Evolutionary conservation across 2,113 vertebrate species (phyloP).

Genomic region (Candoia aspera): DNA sequence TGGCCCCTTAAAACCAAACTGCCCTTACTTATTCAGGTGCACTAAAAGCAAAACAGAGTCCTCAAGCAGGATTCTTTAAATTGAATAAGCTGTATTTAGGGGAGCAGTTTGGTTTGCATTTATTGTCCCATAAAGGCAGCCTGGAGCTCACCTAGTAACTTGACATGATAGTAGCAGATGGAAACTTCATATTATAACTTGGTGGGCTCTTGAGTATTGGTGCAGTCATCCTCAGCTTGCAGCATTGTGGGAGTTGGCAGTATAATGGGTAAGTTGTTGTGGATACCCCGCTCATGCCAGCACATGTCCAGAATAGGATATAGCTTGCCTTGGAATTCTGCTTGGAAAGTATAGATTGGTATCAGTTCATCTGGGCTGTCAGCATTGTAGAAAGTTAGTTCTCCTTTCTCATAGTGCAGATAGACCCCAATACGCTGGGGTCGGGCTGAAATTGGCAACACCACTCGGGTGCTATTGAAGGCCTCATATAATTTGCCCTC

Average conservation of each 20-base stretch:
- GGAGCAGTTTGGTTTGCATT: not conserved
- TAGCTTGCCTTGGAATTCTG: constrained; percentile 85
- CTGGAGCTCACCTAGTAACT: not conserved
- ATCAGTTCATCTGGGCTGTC: constrained; percentile 76
- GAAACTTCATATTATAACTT: constrained; percentile 45
- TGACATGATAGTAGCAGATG: not conserved
- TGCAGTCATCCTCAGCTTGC: accelerated
- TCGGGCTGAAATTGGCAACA: constrained; percentile 65
- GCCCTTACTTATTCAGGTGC: not conserved
- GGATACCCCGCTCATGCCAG: constrained; percentile 78
- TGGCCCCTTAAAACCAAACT: not conserved
- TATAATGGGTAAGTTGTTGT: constrained; percentile 74
- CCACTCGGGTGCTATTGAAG: constrained; percentile 70
- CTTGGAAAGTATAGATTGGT: constrained; percentile 80
- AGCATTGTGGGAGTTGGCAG: constrained; percentile 10
- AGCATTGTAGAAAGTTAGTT: constrained; percentile 79
- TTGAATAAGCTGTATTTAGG: not conserved
- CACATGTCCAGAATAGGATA: constrained; percentile 84
- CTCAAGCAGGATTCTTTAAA: not conserved
- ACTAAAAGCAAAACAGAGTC: not conserved
- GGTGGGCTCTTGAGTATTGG: not conserved
- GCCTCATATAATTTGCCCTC: constrained; percentile 82
- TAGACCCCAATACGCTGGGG: constrained; percentile 78
- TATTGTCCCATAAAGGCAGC: not conserved
- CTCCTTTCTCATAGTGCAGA: constrained; percentile 79